Conservation (phyloP, 92 coral and sea anemone species). For the Zoanthus gigantus region DNA sequence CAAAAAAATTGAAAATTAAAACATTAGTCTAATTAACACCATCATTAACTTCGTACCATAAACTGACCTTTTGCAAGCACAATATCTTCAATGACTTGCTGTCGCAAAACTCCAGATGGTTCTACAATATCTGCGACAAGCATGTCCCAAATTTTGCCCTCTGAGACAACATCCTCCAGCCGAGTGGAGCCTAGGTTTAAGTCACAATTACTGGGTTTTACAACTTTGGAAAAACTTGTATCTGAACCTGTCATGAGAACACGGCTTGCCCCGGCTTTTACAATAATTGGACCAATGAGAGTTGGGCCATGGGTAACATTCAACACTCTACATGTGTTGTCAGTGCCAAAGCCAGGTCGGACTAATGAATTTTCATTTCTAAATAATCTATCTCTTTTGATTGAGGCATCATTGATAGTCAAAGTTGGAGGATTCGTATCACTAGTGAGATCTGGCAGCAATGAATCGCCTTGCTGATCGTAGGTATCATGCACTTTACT, state of each 20-base stretch:
- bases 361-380: background rate
- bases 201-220: constrained; percentile 51
- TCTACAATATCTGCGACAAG: constrained; percentile 87
- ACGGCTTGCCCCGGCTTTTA: constrained; percentile 57
- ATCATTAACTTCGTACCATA: too few relatives aligned
- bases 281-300: constrained; percentile 68
- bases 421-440: background rate
- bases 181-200: constrained; percentile 63
- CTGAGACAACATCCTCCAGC: constrained; percentile 78
- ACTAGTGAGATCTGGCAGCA: background rate
- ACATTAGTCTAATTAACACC: too few relatives aligned
- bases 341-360: background rate
- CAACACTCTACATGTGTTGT: constrained; percentile 54
- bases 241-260: constrained; percentile 69
- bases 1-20: too few relatives aligned
- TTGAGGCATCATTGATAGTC: background rate
- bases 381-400: background rate
- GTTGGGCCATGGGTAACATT: constrained; percentile 73
- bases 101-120: constrained; percentile 89
- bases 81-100: constrained; percentile 86
- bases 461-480: background rate
- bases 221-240: constrained; percentile 40
- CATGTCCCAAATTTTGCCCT: constrained; percentile 75
- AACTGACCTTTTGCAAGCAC: constrained; percentile 75
- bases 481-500: constrained; percentile 16